Evolutionary conservation across 2,113 vertebrate genomes (phyloP).

Genomic region (Electrona antarctica): DNA sequence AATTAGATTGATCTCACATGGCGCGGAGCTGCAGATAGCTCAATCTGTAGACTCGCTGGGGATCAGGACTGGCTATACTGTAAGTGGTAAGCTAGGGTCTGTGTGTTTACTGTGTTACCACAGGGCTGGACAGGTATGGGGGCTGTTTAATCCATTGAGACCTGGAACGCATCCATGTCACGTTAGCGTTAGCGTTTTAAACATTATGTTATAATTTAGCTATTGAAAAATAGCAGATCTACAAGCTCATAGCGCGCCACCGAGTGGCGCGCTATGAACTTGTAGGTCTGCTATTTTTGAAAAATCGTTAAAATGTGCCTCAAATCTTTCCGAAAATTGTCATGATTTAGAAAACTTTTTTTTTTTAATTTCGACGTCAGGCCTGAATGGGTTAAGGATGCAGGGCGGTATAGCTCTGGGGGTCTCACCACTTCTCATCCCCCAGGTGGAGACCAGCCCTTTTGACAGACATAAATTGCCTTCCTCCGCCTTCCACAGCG

Average conservation of each 20-base stretch:
- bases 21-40: neutral
- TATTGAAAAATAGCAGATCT: too few relatives aligned
- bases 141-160: constrained; percentile 53
- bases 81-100: neutral
- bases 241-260: too few relatives aligned
- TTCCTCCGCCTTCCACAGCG: constrained; percentile 67
- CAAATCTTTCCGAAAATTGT: too few relatives aligned
- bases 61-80: neutral
- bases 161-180: neutral
- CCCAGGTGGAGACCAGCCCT: constrained; percentile 65
- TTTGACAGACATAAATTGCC: constrained; percentile 80
- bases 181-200: too few relatives aligned
- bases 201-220: too few relatives aligned
- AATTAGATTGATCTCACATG: neutral
- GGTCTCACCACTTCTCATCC: constrained; percentile 61
- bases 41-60: neutral
- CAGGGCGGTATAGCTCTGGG: constrained; percentile 28
- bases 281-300: too few relatives aligned
- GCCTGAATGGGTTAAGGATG: too few relatives aligned
- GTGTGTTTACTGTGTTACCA: constrained; percentile 12
- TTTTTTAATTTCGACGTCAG: too few relatives aligned
- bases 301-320: too few relatives aligned
- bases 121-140: constrained; percentile 22
- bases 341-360: too few relatives aligned
- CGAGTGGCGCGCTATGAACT: too few relatives aligned